Evolutionary conservation across 2,888 invertebrate species (phyloP).

Genomic region (Bruchidius siliquastri): DNA sequence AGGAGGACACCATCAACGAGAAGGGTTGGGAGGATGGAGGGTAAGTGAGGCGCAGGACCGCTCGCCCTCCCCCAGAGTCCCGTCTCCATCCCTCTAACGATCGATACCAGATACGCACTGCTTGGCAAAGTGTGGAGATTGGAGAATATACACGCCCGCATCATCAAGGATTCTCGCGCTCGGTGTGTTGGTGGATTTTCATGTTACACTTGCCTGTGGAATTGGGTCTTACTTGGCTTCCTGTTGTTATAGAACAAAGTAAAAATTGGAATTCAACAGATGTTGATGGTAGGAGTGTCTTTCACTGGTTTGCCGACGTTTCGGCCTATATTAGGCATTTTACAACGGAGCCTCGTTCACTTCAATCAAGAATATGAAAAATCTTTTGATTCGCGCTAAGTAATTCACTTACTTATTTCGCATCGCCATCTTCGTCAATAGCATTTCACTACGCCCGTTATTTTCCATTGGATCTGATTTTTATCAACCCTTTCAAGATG

Average conservation of each 20-base stretch:
- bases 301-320: too few species aligned
- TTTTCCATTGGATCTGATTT: too few species aligned
- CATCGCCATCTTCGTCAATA: too few species aligned
- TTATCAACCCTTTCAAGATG: too few species aligned
- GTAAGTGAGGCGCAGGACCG: neutral
- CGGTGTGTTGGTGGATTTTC: too few species aligned
- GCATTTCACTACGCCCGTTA: too few species aligned
- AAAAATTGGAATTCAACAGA: neutral
- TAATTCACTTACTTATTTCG: too few species aligned
- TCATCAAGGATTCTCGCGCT: neutral
- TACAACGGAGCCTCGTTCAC: too few species aligned
- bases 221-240: neutral
- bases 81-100: neutral
- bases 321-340: too few species aligned
- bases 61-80: neutral
- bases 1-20: neutral
- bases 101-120: neutral
- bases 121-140: neutral
- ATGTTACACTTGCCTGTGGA: neutral
- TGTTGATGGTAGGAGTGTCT: too few species aligned
- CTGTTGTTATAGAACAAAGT: neutral
- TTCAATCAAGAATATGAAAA: too few species aligned
- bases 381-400: too few species aligned
- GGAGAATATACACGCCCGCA: neutral
- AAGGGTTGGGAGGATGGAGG: neutral